Evolutionary conservation across 2,797 vertebrate genomes (phyloP), one percentile per base, ranked within the genome.

Genomic region (Luscinia megarhynchos): DNA sequence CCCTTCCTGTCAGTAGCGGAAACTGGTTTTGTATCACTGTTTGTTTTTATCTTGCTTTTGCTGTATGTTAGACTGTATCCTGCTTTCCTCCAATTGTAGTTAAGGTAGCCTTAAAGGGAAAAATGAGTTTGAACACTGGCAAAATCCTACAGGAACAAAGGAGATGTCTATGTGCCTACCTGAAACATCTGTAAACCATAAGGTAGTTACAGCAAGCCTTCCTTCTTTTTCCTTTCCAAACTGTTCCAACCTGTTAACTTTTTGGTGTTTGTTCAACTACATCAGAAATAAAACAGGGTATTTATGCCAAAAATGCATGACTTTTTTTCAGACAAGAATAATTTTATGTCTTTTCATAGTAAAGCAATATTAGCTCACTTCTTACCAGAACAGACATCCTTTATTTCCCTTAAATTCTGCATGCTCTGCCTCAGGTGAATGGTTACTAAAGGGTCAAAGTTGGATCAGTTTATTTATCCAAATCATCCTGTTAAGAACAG

Each of bases 401-500:
- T 79, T 70, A 29, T 81, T 93, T 69, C 66, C 22, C 29, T 66
- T 43, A 80, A 78, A 11, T 93, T 75, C 46, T 62, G 21, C 36
- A 51, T 58, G 40, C 61, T 89, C 55, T 94, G 38, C 30, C 51
- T 81, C 76, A 90, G 72, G 62, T 89, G 64, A 59, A 38, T 85
- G 78, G 72, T 77, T 81, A 87, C 75, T 46, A 92, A 92, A 92
- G 45, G 29, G 36, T 26, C 82, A 84, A 83, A 80, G 61, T 40
- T 86, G 45, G 84, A 80, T 88, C n/a, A 23, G 18, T 90, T 87
- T 94, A 86, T 87, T 96, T 91, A 78, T 91, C 59, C 66, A 92
- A 92, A 95, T 92, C 89, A 95, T 95, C 73, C 69, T 55, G 54
- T 84, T 93, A 89, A 85, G 73, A 83, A 55, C 59, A 75, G 69